These are phyloP conservation scores for Meriones unguiculatus DNA, from an alignment of 2,113 vertebrate genomes.

Conservation along the genomic window DNA sequence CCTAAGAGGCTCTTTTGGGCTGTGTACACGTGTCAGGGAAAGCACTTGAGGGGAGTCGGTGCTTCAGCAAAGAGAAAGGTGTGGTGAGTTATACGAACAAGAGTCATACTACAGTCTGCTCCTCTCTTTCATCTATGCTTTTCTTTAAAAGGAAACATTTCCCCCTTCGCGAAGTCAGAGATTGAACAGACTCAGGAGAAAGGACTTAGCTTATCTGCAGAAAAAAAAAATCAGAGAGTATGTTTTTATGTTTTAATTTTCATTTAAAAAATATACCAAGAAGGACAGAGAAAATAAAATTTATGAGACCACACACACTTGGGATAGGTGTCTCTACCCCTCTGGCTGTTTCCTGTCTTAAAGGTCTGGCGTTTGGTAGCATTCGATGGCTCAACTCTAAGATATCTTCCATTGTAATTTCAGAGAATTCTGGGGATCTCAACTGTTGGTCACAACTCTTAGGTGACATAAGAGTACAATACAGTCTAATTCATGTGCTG, in stretches of 20 bases:
- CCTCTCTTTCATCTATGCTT: background rate
- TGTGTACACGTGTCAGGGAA: background rate
- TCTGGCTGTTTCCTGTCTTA: conserved; percentile 5
- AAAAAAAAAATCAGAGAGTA: background rate
- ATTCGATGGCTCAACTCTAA: background rate
- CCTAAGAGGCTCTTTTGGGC: background rate
- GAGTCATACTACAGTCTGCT: background rate
- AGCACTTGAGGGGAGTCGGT: background rate
- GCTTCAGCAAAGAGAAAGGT: background rate
- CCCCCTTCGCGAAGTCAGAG: background rate
- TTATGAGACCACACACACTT: background rate
- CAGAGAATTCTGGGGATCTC: background rate
- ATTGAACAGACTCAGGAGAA: background rate
- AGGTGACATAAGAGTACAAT: background rate
- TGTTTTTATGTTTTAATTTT: conserved; percentile 9
- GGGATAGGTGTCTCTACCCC: background rate
- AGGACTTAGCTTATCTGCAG: background rate
- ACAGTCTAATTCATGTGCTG: background rate
- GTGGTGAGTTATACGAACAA: background rate
- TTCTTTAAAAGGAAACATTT: background rate
- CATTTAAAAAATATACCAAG: background rate
- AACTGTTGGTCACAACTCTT: background rate
- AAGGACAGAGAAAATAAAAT: background rate
- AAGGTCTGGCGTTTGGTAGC: background rate
- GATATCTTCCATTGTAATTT: background rate